Evolutionary conservation across 2,113 vertebrate genomes (phyloP).

Genomic region (Odocoileus hemionus): DNA sequence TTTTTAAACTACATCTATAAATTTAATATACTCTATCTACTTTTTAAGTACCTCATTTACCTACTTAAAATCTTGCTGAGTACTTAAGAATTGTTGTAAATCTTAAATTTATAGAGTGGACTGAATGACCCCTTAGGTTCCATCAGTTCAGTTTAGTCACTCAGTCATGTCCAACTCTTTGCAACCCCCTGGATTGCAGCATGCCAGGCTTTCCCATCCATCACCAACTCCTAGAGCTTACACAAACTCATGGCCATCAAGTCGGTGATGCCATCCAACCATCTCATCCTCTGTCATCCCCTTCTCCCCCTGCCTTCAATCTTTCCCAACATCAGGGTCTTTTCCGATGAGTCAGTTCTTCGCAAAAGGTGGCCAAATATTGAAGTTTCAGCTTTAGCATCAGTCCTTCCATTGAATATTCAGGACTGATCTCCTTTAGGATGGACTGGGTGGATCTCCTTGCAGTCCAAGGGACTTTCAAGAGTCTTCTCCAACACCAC

Average conservation of each 20-base stretch:
- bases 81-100: conserved; percentile 8
- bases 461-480: background rate
- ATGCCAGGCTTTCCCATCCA: background rate
- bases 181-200: background rate
- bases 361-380: background rate
- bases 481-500: background rate
- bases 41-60: conserved; percentile 50
- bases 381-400: background rate
- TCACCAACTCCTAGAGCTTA: background rate
- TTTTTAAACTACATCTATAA: conserved; percentile 20
- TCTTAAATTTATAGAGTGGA: background rate
- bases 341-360: background rate
- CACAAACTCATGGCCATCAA: background rate
- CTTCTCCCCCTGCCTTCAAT: background rate
- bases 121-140: background rate
- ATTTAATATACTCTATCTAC: background rate
- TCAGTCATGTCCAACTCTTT: background rate
- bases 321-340: background rate
- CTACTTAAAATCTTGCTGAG: conserved; percentile 18
- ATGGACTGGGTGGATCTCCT: background rate
- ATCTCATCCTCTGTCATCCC: background rate
- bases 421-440: background rate
- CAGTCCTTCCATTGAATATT: background rate
- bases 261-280: background rate
- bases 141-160: background rate